Base-by-base conservation (phyloP, 2,888 invertebrate genomes). In the Phaedon cochleariae region DNA sequence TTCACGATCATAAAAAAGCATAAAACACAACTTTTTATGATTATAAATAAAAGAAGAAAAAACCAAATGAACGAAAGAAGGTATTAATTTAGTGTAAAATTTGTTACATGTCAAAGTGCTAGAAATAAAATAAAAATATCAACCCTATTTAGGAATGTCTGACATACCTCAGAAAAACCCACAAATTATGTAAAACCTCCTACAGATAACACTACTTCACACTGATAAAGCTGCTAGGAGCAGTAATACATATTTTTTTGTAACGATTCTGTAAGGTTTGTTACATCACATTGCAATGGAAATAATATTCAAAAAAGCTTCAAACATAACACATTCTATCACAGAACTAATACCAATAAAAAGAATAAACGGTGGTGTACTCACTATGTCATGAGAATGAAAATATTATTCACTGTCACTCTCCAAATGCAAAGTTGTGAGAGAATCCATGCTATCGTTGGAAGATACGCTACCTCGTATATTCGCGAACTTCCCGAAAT, bases 401-500 rank as follows among this genome's bases (percentile, higher is more conserved):
- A 51, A 29, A 65, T 61, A 4, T 70, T 67, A 74, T 65, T 76
- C 76, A 71, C 75, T 76, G 64, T 77, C 77, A 31, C 69, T 74
- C 61, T 77, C 76, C 55, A 78, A 70, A 68, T 76, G 77, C 59
- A 74, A 62, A 18, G 72, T 71, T 62, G 73, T 71, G 49, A 79
- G 71, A 15, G 78, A 78, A 62, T 79, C 79, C 59, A 77, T 74
- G 67, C 79, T 79, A 65, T 79, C 79, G 68, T 77, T 79, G 21
- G 79, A 78, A 7, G 79, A 79, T 20, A 78, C 78, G 59, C 77
- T 77, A 64, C 78, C 77, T 31, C 78, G 71, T 15, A 77, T 76
- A 68, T 78, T 78, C 4, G 76, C 76, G 65, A 79, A 79, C 15
- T 73, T 69, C n/a, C 73, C 74, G 6, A 72, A 45, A 22, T 59